Percentiles rank a stretch among this genome's conserved stretches.
phyloP scores from a whole-genome alignment of 2,888 invertebrate species.

The Blastobasis adustella region DNA sequence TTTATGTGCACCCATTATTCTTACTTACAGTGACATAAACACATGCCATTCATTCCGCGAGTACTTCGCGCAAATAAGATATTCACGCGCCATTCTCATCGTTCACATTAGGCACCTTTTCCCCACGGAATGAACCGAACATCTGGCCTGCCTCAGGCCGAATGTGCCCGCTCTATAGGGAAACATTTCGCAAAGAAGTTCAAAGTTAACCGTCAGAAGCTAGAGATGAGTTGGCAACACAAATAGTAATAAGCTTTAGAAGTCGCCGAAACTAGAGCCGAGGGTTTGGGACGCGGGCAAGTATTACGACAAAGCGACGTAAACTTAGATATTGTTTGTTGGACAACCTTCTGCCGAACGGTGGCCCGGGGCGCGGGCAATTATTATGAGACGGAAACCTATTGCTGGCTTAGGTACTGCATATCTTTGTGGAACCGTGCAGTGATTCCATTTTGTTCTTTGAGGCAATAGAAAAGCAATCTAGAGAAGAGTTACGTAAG shows the following conservation, averaged over 20 bases:
- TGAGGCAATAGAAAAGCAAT: too few species aligned
- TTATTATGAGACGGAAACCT: constrained; percentile 1
- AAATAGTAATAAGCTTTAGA: constrained; percentile 65
- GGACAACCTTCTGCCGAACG: constrained; percentile 43
- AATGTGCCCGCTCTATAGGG: too few species aligned
- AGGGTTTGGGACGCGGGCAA: constrained; percentile 50
- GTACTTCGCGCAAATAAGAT: constrained; percentile 17
- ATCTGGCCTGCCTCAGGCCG: background rate
- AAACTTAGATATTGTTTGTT: constrained; percentile 61
- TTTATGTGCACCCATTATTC: constrained; percentile 59
- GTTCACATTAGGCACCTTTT: background rate
- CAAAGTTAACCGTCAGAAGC: constrained; percentile 3
- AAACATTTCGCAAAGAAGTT: constrained; percentile 1
- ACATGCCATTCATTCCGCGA: constrained; percentile 46
- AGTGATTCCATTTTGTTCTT: too few species aligned
- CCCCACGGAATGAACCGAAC: background rate
- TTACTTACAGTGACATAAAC: constrained; percentile 60
- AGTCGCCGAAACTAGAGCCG: constrained; percentile 47
- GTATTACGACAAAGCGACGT: constrained; percentile 60
- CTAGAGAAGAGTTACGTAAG: too few species aligned
- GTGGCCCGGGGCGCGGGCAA: constrained; percentile 15
- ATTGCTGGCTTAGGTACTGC: background rate
- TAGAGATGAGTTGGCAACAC: constrained; percentile 42
- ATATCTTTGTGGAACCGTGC: too few species aligned
- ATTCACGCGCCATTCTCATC: constrained; percentile 5